Base-by-base conservation (phyloP, 2,113 vertebrate genomes). In the Grantiella picta region DNA sequence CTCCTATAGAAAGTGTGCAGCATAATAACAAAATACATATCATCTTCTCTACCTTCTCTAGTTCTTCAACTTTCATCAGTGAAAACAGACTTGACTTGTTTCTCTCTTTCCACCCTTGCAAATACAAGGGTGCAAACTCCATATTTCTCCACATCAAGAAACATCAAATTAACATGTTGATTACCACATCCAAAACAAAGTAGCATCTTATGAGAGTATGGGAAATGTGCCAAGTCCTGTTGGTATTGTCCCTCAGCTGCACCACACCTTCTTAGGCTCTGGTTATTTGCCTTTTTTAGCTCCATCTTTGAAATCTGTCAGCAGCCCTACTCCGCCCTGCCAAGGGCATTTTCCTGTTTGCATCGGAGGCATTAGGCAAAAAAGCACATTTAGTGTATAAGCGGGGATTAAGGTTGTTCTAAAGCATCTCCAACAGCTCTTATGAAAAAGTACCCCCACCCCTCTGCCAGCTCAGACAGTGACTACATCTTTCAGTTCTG, bases 361-460 rank as follows among this genome's bases (percentile, higher is more conserved):
- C 25, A 38, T 52, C 31, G 28, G 14, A 71, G 56, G 24, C 42
- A 4, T 53, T 17, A 35, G 49, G 36, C 47, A 81, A 47, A 85
- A 49, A 7, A 27, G 15, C 19, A 68, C 12, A 31, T 31, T 21
- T 13, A 31, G 2, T 33, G 52, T 11, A 53, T 64, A 53, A 24
- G 54, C 2, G 6, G 28, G 35, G 18, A 75, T 23, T n/a, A n/a
- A 47, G 9, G 25, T 14, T 66, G 57, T 84, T 49, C 56, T 24
- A 78, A 15, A 70, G 44, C 33, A 76, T 21, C 53, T 82, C 53
- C 57, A 71, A n/a, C 12, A 68, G 66, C 36, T 56, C 82, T 45
- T 40, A n/a, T 0, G 5, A 63, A 44, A 52, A 85, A 27, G 10
- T 4, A 17, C n/a, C 50, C 15, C 5, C 29, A 68, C 10, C 6